Evolutionary conservation across 2,888 invertebrate genomes (phyloP).

Genomic region (Megalurothrips usitatus): DNA sequence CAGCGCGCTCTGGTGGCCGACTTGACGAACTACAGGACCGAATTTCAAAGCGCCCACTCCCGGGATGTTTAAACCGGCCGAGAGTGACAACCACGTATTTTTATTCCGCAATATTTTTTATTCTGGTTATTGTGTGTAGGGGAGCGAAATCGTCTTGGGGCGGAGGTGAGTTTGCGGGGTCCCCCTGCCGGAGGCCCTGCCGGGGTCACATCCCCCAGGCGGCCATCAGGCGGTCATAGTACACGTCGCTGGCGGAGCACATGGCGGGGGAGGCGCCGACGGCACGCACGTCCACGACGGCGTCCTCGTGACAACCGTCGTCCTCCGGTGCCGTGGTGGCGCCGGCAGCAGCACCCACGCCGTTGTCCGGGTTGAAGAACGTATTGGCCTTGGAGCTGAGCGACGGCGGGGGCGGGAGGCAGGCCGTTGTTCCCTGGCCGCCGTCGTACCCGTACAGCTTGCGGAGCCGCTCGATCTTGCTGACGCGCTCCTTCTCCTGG

Average conservation of each 20-base stretch:
- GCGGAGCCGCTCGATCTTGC: neutral
- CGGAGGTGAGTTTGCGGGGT: no score
- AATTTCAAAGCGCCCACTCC: no score
- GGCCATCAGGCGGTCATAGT: slow-evolving; percentile 1
- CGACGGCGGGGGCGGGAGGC: neutral
- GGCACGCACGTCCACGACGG: neutral
- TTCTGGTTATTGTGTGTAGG: neutral
- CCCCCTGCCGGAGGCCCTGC: neutral
- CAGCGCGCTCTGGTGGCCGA: no score
- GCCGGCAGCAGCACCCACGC: no score
- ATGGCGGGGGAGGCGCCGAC: neutral
- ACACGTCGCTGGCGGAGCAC: neutral
- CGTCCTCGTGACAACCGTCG: neutral
- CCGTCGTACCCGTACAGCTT: neutral
- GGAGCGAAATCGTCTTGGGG: no score
- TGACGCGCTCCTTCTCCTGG: slow-evolving; percentile 9
- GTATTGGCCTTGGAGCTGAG: neutral
- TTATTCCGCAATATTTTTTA: neutral
- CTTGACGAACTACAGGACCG: no score
- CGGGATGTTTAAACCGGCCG: no score
- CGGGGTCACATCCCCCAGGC: neutral
- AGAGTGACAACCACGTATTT: no score
- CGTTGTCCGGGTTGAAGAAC: no score
- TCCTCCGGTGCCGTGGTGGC: neutral
- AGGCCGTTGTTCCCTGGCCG: neutral